Base-by-base conservation (phyloP, 2,888 invertebrate species). In the Plemyria rubiginata region DNA sequence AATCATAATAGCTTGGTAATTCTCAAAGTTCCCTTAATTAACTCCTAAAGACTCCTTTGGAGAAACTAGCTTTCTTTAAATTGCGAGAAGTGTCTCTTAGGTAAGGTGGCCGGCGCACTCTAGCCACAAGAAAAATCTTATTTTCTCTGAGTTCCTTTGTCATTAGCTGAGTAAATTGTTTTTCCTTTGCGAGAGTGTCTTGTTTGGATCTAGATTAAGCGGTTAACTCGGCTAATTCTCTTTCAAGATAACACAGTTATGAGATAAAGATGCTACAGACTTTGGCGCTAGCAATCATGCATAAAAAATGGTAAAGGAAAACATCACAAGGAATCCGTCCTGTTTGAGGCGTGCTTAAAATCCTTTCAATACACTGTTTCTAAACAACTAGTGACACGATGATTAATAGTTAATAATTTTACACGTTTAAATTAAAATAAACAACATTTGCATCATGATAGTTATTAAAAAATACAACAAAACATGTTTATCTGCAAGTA, bases 101-200 rank as follows among this genome's bases (percentile, higher is more conserved):
- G 67, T 52, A 11, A 66, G 54, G 66, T 65, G 68, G 62, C 71
- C 72, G n/a, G n/a, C n/a, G 68, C 71, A 70, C 52, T 70, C 71
- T 66, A 64, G 73, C 62, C 69, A 70, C 73, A 67, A 77, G 77
- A 80, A 80, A 83, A 79, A 78, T 75, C 77, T 70, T 79, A 77
- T 81, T 85, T 81, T 76, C 77, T 70, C 70, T 60, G 70, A 78
- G 81, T 81, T 83, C 79, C 76, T 82, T 84, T 82, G 85, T 86
- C 81, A 83, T 86, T 87, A 85, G 78, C 75, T 66, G 77, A 78
- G 80, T 78, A 85, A 88, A 88, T 87, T 86, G 84, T 85, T 87
- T 86, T 86, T 83, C 84, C 80, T 77, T 76, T 72, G 71, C 76
- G 71, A 68, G 77, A 80, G 77, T 73, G 79, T 79, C 80, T 83